phyloP scores from a whole-genome alignment of 2,113 vertebrate genomes.

The Grammomys surdaster region DNA sequence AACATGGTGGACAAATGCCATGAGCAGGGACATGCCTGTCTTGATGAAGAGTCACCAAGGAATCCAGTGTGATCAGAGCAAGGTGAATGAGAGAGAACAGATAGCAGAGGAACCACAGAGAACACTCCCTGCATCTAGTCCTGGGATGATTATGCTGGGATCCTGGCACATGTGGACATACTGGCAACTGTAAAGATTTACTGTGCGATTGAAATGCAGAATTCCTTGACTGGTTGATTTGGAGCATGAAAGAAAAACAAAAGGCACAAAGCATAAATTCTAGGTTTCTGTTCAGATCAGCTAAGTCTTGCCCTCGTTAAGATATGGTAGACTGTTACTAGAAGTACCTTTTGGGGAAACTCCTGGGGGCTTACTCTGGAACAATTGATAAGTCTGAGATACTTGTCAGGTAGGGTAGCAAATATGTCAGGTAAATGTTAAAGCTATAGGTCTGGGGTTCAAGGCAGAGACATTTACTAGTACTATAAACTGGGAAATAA shows the following conservation, averaged over 20 bases:
- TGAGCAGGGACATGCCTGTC: neutral
- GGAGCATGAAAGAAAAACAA: neutral
- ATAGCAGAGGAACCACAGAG: neutral
- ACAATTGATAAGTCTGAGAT: neutral
- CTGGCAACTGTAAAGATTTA: neutral
- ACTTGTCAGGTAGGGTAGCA: neutral
- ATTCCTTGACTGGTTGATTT: neutral
- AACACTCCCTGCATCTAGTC: neutral
- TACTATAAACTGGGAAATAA: neutral
- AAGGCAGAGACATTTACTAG: neutral
- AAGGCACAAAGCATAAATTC: neutral
- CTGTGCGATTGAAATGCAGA: neutral
- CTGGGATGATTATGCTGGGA: neutral
- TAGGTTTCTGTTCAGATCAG: slow-evolving; percentile 17
- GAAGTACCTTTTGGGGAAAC: neutral
- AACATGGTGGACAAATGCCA: neutral
- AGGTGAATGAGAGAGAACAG: neutral
- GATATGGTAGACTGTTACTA: neutral
- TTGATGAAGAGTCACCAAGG: neutral
- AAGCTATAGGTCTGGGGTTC: neutral
- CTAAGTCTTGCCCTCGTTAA: neutral
- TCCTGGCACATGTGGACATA: neutral
- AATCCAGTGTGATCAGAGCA: neutral
- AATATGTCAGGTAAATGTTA: neutral
- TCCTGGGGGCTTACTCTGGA: neutral